Conservation (phyloP, 2,888 invertebrate species). For the Corythucha ciliata region DNA sequence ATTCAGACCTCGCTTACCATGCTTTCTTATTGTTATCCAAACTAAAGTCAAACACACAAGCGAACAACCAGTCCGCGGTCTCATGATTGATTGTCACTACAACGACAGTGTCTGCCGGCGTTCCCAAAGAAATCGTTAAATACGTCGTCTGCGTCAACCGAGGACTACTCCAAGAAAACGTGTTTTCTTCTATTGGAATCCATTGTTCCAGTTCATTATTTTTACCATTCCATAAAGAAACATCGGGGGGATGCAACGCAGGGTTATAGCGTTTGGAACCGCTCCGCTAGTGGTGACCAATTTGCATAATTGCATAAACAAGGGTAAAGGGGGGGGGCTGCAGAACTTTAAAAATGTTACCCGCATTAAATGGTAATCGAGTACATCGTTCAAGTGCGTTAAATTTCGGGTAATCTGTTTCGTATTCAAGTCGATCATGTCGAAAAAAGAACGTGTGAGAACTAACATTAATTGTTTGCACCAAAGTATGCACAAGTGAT, state of each 20-base stretch:
- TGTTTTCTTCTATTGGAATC: slow-evolving; percentile 45
- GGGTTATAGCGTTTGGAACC: slow-evolving; percentile 43
- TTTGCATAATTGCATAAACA: no score
- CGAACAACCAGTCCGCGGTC: slow-evolving; percentile 66
- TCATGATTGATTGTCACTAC: slow-evolving; percentile 60
- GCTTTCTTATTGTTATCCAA: slow-evolving; percentile 21
- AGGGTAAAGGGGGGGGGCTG: neutral
- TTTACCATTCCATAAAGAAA: slow-evolving; percentile 39
- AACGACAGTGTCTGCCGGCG: slow-evolving; percentile 50
- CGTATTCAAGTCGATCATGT: slow-evolving; percentile 55
- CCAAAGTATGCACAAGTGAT: slow-evolving; percentile 89
- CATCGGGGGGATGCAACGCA: slow-evolving; percentile 36
- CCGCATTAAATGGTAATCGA: slow-evolving; percentile 52
- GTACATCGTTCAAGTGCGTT: slow-evolving; percentile 42
- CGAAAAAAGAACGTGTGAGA: slow-evolving; percentile 70
- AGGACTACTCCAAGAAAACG: slow-evolving; percentile 42
- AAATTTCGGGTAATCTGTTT: slow-evolving; percentile 43
- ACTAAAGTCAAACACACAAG: slow-evolving; percentile 28
- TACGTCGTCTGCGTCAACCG: slow-evolving; percentile 41
- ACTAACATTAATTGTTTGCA: slow-evolving; percentile 78
- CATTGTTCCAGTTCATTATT: slow-evolving; percentile 42
- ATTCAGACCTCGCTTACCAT: slow-evolving; percentile 29
- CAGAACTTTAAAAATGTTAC: neutral
- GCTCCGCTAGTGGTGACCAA: no score
- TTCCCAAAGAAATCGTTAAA: slow-evolving; percentile 54